phyloP scores from a whole-genome alignment of 2,888 invertebrate genomes.

The Netelia inedita region DNA sequence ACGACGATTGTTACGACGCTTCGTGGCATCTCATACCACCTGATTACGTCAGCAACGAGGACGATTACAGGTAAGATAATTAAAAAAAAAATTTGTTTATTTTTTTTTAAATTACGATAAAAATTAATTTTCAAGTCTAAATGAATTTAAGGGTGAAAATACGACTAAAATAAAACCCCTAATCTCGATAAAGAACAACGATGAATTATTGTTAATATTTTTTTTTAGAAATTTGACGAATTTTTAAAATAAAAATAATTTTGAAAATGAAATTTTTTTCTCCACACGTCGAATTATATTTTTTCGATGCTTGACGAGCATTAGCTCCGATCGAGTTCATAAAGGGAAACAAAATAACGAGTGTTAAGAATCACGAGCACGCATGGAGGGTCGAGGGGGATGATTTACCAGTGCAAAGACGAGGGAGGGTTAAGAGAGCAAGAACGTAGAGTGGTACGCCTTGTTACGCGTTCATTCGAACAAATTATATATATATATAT shows the following conservation, averaged over 20 bases:
- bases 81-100: constrained; percentile 10
- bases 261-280: neutral
- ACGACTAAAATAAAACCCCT: neutral
- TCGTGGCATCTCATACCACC: constrained; percentile 90
- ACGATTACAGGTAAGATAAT: constrained; percentile 88
- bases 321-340: constrained; percentile 3
- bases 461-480: constrained; percentile 77
- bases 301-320: neutral
- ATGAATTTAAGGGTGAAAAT: neutral
- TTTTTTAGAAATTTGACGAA: too few species aligned
- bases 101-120: neutral
- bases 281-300: neutral
- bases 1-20: constrained; percentile 89
- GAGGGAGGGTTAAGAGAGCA: constrained; percentile 38
- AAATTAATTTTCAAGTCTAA: neutral
- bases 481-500: neutral
- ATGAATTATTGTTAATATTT: neutral
- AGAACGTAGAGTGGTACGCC: constrained; percentile 80
- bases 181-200: neutral
- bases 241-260: neutral
- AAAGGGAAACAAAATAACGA: constrained; percentile 53
- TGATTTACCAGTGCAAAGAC: neutral
- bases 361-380: constrained; percentile 46
- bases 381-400: constrained; percentile 7
- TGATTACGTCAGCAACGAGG: constrained; percentile 90